Evolutionary conservation across 2,797 vertebrate genomes (phyloP).

Genomic region (Diceros bicornis): DNA sequence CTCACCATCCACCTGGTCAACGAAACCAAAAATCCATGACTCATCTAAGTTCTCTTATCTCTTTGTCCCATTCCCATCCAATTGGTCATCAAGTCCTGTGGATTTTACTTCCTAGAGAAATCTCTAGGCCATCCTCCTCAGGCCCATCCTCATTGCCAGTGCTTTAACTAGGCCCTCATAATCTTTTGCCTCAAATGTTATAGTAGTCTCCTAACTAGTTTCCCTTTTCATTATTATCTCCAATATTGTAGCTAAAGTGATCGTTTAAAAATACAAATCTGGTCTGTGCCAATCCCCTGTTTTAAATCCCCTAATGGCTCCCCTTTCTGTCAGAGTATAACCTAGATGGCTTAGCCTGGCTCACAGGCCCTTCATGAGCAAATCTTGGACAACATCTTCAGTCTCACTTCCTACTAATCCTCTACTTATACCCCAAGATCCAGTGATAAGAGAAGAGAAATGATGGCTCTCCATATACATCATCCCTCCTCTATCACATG

Average conservation of each 20-base stretch:
- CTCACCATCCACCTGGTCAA: constrained; percentile 2
- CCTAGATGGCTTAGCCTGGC: background rate
- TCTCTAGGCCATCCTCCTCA: background rate
- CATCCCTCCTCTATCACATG: constrained; percentile 24
- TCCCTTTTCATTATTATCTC: constrained; percentile 43
- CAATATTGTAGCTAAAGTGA: background rate
- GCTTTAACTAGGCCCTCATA: background rate
- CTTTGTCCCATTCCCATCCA: background rate
- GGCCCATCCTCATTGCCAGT: background rate
- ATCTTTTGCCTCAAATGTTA: constrained; percentile 22
- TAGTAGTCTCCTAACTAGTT: background rate
- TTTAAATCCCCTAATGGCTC: constrained; percentile 14
- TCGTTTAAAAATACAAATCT: constrained; percentile 62
- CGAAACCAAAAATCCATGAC: constrained; percentile 19
- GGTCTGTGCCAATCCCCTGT: background rate
- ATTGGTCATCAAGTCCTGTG: background rate
- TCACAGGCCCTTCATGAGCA: constrained; percentile 20
- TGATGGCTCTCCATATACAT: background rate
- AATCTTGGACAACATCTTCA: background rate
- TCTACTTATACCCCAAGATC: constrained; percentile 10
- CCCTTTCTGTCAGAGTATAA: background rate
- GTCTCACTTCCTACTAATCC: background rate
- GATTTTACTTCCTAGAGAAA: constrained; percentile 20
- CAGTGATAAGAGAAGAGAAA: constrained; percentile 43
- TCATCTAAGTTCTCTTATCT: background rate